Conservation (phyloP, 2,888 invertebrate genomes). For the Philereme vetulata region DNA sequence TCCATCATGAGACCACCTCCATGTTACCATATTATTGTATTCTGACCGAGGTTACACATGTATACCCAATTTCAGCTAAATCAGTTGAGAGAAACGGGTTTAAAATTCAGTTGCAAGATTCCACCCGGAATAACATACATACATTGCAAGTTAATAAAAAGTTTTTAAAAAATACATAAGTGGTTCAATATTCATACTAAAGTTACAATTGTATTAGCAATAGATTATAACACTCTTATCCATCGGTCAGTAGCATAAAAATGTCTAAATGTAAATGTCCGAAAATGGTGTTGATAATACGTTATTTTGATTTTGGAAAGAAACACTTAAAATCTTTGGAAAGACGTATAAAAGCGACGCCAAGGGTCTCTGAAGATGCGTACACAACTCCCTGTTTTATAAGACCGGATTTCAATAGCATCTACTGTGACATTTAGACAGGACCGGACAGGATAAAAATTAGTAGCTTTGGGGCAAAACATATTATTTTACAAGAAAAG, state of each 20-base stretch:
- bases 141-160: no score
- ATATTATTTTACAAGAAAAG: background rate
- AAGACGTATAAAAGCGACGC: slow-evolving; percentile 23
- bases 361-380: slow-evolving; percentile 23
- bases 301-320: slow-evolving; percentile 17
- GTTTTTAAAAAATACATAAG: no score
- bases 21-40: no score
- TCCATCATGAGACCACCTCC: no score
- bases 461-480: background rate
- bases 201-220: background rate
- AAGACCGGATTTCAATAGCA: slow-evolving; percentile 56
- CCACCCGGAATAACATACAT: no score
- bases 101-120: no score
- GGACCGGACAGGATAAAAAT: slow-evolving; percentile 6
- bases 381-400: slow-evolving; percentile 42
- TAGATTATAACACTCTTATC: slow-evolving; percentile 4
- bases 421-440: slow-evolving; percentile 41
- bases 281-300: slow-evolving; percentile 7
- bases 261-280: slow-evolving; percentile 15
- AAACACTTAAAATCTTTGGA: slow-evolving; percentile 26
- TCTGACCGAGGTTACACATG: no score
- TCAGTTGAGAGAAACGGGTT: no score
- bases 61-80: no score
- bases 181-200: background rate
- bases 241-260: slow-evolving; percentile 5